Evolutionary conservation across 2,113 vertebrate species (phyloP).

Genomic region (Ardeotis arabs): DNA sequence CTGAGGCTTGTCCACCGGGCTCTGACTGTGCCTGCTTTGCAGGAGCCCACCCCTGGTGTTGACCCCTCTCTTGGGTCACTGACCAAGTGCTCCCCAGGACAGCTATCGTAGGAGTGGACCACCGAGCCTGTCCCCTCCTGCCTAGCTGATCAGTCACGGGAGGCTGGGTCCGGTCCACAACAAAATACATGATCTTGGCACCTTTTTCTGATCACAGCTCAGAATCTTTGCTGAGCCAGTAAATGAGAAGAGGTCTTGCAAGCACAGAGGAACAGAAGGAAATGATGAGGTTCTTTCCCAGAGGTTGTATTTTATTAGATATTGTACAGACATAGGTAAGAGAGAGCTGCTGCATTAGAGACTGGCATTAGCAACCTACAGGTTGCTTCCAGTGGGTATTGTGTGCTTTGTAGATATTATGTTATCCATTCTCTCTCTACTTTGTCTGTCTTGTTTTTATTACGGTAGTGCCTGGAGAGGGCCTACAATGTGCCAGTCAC

Average conservation of each 20-base stretch:
- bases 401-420: not conserved
- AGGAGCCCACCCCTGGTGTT: not conserved
- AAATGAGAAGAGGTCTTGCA: not conserved
- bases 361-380: not conserved
- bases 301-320: slow-evolving; percentile 15
- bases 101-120: fast-evolving
- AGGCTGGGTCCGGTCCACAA: not conserved
- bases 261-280: not conserved
- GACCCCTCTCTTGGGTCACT: not conserved
- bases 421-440: slow-evolving; percentile 9
- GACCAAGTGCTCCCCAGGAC: not conserved
- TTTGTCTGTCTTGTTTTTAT: slow-evolving; percentile 20
- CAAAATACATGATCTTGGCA: not conserved
- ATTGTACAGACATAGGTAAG: not conserved
- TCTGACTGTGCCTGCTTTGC: not conserved
- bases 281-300: not conserved
- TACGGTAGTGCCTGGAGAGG: not conserved
- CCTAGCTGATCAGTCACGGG: not conserved
- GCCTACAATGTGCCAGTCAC: not conserved
- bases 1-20: not conserved
- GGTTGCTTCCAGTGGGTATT: not conserved
- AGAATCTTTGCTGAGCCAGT: not conserved
- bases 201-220: not conserved
- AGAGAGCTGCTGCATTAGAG: not conserved
- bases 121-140: not conserved